These are phyloP conservation scores for Caenorhabditis sinica DNA, from an alignment of 2,888 invertebrate species.

Conservation along the genomic window DNA sequence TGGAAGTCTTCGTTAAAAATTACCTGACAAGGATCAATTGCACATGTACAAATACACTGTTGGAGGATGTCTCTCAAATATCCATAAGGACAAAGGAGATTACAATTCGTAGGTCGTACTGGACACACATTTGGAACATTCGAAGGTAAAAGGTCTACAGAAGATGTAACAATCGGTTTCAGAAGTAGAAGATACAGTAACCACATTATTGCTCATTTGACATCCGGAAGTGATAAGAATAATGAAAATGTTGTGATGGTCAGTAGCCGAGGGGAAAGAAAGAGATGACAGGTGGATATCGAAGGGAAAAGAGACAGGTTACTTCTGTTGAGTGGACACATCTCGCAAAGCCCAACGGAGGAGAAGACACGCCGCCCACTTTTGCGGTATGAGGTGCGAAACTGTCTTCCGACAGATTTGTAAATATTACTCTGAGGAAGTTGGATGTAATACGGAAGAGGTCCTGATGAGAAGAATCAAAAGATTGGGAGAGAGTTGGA, in stretches of 20 bases:
- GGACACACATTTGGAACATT: slow-evolving; percentile 63
- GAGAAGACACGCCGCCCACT: slow-evolving; percentile 46
- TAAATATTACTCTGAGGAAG: slow-evolving; percentile 42
- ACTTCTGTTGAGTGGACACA: slow-evolving; percentile 61
- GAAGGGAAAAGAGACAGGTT: slow-evolving; percentile 54
- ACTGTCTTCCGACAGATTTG: slow-evolving; percentile 62
- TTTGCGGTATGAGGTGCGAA: slow-evolving; percentile 59
- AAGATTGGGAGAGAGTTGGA: slow-evolving; percentile 12
- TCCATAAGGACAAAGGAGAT: slow-evolving; percentile 75
- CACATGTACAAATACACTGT: slow-evolving; percentile 73
- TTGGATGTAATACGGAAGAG: slow-evolving; percentile 32
- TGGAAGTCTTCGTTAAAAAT: too few relatives aligned
- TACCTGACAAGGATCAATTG: slow-evolving; percentile 77
- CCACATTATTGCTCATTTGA: slow-evolving; percentile 60
- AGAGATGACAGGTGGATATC: slow-evolving; percentile 54
- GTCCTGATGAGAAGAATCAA: slow-evolving; percentile 30
- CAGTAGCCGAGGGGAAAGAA: slow-evolving; percentile 2
- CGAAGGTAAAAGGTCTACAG: slow-evolving; percentile 48
- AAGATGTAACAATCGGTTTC: slow-evolving; percentile 22
- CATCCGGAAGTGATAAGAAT: slow-evolving; percentile 61
- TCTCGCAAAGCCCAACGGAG: slow-evolving; percentile 34
- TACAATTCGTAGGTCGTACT: slow-evolving; percentile 70
- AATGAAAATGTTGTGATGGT: neutral
- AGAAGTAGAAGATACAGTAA: slow-evolving; percentile 52
- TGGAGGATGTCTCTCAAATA: slow-evolving; percentile 63